Evolutionary conservation across 64 coral and sea anemone species (phyloP).

Genomic region (Cladopsammia gracilis): DNA sequence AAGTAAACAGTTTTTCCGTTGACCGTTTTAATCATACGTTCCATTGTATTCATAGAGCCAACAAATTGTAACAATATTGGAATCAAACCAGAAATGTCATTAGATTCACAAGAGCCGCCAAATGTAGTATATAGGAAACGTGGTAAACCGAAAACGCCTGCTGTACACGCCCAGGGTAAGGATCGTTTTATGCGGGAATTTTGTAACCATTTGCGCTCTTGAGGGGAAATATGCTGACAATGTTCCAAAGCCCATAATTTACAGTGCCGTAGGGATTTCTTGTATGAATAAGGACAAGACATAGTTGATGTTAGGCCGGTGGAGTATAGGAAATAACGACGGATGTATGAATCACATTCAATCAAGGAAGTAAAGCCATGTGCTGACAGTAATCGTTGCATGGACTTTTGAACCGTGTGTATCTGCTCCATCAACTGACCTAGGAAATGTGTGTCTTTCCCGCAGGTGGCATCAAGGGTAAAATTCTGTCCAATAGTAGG

Average conservation of each 20-base stretch:
- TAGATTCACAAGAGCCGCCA: not conserved
- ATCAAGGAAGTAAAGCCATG: no score
- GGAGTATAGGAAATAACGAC: no score
- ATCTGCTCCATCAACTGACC: no score
- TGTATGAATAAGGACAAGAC: not conserved
- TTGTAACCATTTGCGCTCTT: not conserved
- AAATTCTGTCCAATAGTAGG: no score
- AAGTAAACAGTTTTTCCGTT: slow-evolving; percentile 40
- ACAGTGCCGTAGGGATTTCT: not conserved
- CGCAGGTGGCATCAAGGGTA: no score
- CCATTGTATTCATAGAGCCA: not conserved
- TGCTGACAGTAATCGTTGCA: no score
- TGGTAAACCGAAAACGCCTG: not conserved
- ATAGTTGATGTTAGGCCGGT: no score
- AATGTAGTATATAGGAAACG: not conserved
- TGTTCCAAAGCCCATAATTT: slow-evolving; percentile 17
- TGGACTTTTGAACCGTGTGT: no score
- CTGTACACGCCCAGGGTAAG: not conserved
- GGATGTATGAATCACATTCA: no score
- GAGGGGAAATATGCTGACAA: not conserved
- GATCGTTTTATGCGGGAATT: not conserved
- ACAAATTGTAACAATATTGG: not conserved
- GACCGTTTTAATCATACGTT: not conserved
- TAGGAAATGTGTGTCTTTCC: no score
- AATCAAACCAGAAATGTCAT: not conserved